phyloP scores from a whole-genome alignment of 1,140 invertebrate species.

The Cepaea nemoralis region DNA sequence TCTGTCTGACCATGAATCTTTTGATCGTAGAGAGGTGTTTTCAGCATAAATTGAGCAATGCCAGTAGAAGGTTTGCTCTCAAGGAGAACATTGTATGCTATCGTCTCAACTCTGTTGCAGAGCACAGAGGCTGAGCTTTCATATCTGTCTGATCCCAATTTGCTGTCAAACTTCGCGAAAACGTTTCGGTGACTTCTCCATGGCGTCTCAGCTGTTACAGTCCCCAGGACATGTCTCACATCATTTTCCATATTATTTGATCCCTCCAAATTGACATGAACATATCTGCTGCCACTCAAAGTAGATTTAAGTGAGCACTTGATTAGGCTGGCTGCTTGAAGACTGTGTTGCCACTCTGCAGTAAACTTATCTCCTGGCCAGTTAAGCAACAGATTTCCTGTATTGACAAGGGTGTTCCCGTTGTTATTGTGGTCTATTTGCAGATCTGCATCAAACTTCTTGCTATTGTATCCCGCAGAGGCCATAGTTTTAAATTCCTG shows the following conservation, averaged over 20 bases:
- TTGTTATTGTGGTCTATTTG: background rate
- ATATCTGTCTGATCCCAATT: background rate
- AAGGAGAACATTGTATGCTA: background rate
- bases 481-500: background rate
- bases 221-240: background rate
- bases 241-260: background rate
- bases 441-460: background rate
- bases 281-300: background rate
- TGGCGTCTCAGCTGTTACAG: background rate
- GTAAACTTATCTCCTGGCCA: conserved; percentile 4
- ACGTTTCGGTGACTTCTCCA: background rate
- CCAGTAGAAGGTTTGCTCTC: background rate
- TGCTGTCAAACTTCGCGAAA: background rate
- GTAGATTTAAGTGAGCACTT: background rate
- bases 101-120: conserved; percentile 5
- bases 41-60: background rate
- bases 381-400: background rate
- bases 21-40: conserved; percentile 13
- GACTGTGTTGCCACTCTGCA: conserved; percentile 8
- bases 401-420: background rate
- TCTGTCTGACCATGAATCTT: conserved; percentile 7
- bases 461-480: background rate
- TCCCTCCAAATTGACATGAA: background rate
- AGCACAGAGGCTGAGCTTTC: background rate
- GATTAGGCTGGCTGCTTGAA: background rate